Evolutionary conservation across 2,888 invertebrate species (phyloP), one percentile per base, ranked within the genome.

Genomic region (Cerastis rubricosa): DNA sequence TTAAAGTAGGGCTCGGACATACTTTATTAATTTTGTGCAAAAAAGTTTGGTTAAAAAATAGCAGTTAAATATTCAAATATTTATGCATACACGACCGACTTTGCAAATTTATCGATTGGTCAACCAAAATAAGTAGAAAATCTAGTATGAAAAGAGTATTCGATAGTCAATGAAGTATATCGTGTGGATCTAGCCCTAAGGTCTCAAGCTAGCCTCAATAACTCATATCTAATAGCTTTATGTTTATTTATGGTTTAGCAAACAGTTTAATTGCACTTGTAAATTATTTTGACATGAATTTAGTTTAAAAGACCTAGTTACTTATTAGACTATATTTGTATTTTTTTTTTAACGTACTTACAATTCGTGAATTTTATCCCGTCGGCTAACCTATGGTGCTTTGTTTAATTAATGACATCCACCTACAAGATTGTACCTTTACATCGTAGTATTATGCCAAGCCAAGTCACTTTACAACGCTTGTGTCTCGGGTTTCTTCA

Each of bases 161-260:
- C n/a, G 25, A 57, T 11, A 51, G 8, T 35, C n/a, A 57, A 49
- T 8, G 14, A 25, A 14, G 43, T 69, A 29, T 25, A 29, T 40
- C 45, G 22, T 14, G 45, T 51, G 43, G 29, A 45, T 35, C 49
- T 49, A 68, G 40, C 43, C 57, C 43, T 79, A 59, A 74, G 66
- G n/a, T 68, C 45, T 47, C 12, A 49, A 83, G 19, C 65, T 54
- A 76, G 70, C 80, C 77, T 83, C 64, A 72, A 80, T 77, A 73
- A 76, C 14, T 80, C 43, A 71, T 80, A 77, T 80, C 70, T 70
- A n/a, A n/a, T n/a, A 59, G 59, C n/a, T 71, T 74, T 54, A 75
- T 77, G 65, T 72, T 82, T 82, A 71, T 85, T 84, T 59, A 74
- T 80, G 43, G 57, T 68, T 70, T n/a, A 76, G 57, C 70, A 40